Conservation (phyloP, 2,888 invertebrate species). For the Lamellibrachia satsuma region DNA sequence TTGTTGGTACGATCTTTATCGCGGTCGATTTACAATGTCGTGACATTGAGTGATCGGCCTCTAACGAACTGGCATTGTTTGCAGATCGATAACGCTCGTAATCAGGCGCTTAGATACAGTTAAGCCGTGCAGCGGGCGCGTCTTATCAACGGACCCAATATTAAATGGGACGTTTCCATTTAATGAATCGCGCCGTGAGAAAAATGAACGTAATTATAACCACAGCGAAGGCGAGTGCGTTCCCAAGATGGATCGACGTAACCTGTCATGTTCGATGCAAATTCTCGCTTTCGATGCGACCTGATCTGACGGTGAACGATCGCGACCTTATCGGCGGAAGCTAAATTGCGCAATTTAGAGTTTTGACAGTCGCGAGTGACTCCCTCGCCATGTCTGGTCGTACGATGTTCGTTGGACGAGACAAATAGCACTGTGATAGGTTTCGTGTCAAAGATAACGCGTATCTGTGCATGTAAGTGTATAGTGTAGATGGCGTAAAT, state of each 20-base stretch:
- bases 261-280: constrained; percentile 17
- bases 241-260: not conserved
- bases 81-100: constrained; percentile 1
- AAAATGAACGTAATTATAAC: constrained; percentile 17
- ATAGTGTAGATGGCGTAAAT: not conserved
- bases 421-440: constrained; percentile 8
- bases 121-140: not conserved
- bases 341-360: constrained; percentile 17
- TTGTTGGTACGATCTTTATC: not conserved
- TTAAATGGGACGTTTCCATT: constrained; percentile 17
- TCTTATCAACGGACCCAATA: constrained; percentile 6
- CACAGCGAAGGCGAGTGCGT: not conserved
- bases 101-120: constrained; percentile 17
- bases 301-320: not conserved
- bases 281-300: not conserved
- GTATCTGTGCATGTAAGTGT: not conserved
- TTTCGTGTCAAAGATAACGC: not conserved
- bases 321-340: constrained; percentile 5
- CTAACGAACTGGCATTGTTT: constrained; percentile 17
- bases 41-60: constrained; percentile 5
- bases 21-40: constrained; percentile 6
- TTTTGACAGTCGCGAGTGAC: not conserved
- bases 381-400: not conserved
- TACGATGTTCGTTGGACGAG: not conserved
- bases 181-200: constrained; percentile 13